phyloP scores from a whole-genome alignment of 2,888 invertebrate genomes.

The Lasioglossum pauxillum region DNA sequence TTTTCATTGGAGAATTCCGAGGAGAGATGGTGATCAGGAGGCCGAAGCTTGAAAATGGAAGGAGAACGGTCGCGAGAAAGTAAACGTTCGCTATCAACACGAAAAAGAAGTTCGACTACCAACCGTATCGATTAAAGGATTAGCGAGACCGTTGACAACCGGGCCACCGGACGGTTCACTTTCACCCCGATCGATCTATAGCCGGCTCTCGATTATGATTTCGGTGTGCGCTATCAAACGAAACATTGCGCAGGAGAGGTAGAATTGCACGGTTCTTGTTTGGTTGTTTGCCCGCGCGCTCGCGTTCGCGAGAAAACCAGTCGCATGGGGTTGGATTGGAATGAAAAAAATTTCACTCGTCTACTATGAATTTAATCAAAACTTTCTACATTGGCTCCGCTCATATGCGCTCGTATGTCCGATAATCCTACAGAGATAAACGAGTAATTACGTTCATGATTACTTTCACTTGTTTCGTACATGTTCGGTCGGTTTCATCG shows the following conservation, averaged over 20 bases:
- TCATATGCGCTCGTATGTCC: conserved; percentile 29
- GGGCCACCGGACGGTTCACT: conserved; percentile 55
- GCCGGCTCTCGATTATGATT: conserved; percentile 9
- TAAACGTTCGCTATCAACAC: background rate
- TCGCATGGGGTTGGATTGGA: conserved; percentile 54
- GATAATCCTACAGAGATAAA: conserved; percentile 39
- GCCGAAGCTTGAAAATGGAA: background rate
- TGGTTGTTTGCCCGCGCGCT: background rate
- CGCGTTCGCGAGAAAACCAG: background rate
- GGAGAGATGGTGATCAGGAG: background rate
- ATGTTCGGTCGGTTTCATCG: background rate
- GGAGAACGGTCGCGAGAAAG: conserved; percentile 29
- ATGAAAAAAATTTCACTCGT: conserved; percentile 53
- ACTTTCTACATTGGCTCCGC: conserved; percentile 59
- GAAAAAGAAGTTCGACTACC: background rate
- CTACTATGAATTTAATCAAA: conserved; percentile 54
- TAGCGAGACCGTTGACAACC: conserved; percentile 47
- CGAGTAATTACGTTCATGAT: conserved; percentile 38
- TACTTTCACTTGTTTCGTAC: conserved; percentile 52
- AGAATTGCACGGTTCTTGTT: background rate
- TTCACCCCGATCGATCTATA: conserved; percentile 54
- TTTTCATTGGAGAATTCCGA: background rate
- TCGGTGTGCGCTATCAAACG: background rate
- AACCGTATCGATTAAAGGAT: conserved; percentile 52
- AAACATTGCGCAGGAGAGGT: background rate